phyloP scores from a whole-genome alignment of 2,113 vertebrate species.

The Microcebus jonahi region DNA sequence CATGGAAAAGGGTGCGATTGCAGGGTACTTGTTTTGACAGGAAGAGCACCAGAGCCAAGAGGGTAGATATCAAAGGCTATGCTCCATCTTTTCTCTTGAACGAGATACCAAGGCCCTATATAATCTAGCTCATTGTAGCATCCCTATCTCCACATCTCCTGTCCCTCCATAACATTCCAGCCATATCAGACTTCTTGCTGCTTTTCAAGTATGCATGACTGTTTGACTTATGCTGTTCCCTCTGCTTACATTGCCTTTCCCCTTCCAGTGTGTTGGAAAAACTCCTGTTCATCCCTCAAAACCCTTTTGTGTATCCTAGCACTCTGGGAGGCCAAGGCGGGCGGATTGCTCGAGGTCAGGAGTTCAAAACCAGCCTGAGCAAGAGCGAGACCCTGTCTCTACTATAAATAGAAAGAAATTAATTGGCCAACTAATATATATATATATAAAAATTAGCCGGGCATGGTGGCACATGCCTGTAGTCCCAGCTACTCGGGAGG shows the following conservation, averaged over 20 bases:
- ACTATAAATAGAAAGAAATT: too few relatives aligned
- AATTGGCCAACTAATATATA: too few relatives aligned
- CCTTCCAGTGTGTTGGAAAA: slow-evolving; percentile 38
- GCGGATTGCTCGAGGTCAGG: too few relatives aligned
- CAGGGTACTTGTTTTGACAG: slow-evolving; percentile 74
- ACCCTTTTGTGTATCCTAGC: slow-evolving; percentile 56
- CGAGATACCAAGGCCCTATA: background rate
- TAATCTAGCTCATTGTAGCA: background rate
- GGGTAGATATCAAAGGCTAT: slow-evolving; percentile 70
- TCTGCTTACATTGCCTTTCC: background rate
- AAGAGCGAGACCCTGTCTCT: too few relatives aligned
- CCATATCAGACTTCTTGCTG: slow-evolving; percentile 29
- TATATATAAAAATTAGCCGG: too few relatives aligned
- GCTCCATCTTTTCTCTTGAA: slow-evolving; percentile 55
- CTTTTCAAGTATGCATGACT: background rate
- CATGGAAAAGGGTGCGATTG: slow-evolving; percentile 74
- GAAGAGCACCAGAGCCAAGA: slow-evolving; percentile 79
- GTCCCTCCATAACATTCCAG: background rate
- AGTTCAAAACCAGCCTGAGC: too few relatives aligned
- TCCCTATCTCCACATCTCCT: background rate
- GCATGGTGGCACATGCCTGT: too few relatives aligned
- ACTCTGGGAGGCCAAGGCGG: too few relatives aligned
- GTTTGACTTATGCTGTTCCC: background rate
- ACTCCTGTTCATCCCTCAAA: slow-evolving; percentile 72
- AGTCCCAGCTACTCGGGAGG: too few relatives aligned